Base-by-base conservation (phyloP, 2,113 vertebrate genomes). In the Cyanoderma ruficeps region DNA sequence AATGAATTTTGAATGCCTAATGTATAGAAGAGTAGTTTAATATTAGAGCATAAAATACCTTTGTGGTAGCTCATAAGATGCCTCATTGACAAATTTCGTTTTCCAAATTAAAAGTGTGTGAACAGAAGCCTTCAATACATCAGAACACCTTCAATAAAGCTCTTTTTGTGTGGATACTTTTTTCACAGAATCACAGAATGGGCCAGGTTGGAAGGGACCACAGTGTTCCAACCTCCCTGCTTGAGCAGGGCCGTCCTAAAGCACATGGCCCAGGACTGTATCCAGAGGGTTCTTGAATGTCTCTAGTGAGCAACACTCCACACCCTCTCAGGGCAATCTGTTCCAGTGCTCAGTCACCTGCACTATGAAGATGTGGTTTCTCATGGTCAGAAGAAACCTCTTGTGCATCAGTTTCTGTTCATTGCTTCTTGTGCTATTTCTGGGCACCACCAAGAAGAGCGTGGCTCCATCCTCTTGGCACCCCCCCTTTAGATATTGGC, bases 401-500 rank as follows among this genome's bases (percentile, higher is more conserved):
- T 37, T n/a, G n/a, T 70, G 23, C 47, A 61, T 53, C 27, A 15
- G 64, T 28, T 70, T 53, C 39, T 78, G 47, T 4, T 7, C 4
- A 1, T 78, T 1, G 0, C 19, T 50, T 78, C 55, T 52, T 53
- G n/a, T 27, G 2, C 28, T 60, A 15, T 4, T 46, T 14, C 39
- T 78, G 6, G n/a, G 18, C 46, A 39, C 23, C 10, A 33, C 64
- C 19, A 23, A 20, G 46, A 18, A 37, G 28, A 60, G 18, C 14
- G 55, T 44, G 46, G 22, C 14, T 53, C 11, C 55, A 28, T 60
- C 53, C 37, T 68, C 71, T 44, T 78, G 39, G 12, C 23, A 63
- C 4, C 2, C 1, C 0, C 2, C 2, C 28, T 46, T 39, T n/a
- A 39, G 33, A n/a, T n/a, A n/a, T 2, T 53, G 3, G 4, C 12